These are phyloP conservation scores for Melipona quadrifasciata DNA, from an alignment of 1,140 invertebrate genomes.

Conservation along the genomic window DNA sequence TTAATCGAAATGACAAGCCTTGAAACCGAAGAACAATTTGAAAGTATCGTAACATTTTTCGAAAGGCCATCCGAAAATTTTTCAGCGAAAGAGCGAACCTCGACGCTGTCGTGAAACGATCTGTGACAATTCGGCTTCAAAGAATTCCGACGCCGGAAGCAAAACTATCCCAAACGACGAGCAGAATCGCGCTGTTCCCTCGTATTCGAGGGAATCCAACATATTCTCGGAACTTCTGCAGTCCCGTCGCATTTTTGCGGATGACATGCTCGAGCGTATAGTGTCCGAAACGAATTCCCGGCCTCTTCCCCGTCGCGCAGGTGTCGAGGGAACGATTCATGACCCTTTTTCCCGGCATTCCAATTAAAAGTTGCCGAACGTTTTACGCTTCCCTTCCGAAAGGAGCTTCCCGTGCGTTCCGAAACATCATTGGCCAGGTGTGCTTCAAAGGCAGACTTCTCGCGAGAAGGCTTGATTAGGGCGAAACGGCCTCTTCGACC, in stretches of 20 bases:
- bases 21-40: neutral
- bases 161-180: neutral
- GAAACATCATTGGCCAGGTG: constrained; percentile 5
- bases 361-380: constrained; percentile 61
- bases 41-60: neutral
- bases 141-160: neutral
- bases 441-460: neutral
- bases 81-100: neutral
- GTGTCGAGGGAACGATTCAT: constrained; percentile 32
- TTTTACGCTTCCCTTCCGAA: constrained; percentile 30
- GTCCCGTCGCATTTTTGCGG: neutral
- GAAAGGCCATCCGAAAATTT: neutral
- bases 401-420: neutral
- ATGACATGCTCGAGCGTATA: neutral
- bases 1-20: too few relatives aligned
- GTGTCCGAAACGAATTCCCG: constrained; percentile 29
- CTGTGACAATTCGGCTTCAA: neutral
- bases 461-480: constrained; percentile 23
- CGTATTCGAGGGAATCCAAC: neutral
- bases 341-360: constrained; percentile 36
- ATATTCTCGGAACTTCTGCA: neutral
- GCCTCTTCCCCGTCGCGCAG: constrained; percentile 10
- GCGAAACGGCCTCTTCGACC: neutral
- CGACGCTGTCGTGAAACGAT: neutral
- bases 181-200: neutral